A percentile compares a stretch with the other conserved stretches of the same genome.
Conservation (phyloP, 2,888 invertebrate genomes). For the Agriopis aurantiaria region DNA sequence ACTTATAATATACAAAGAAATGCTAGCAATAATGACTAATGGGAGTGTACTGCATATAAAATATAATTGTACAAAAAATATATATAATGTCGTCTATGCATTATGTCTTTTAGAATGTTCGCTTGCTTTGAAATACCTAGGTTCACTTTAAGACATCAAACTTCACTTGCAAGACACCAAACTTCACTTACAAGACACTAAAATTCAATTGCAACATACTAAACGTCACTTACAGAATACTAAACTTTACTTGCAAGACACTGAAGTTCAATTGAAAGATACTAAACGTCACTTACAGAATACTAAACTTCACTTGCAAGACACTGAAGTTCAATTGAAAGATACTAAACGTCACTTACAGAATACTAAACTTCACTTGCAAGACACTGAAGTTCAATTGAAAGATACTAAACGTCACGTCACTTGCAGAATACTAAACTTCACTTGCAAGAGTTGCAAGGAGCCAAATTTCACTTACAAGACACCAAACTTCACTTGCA, state of each 20-base stretch:
- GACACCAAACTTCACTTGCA: background rate
- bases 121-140: no score
- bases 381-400: no score
- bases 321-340: no score
- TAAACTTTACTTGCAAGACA: background rate
- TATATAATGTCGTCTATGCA: background rate
- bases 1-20: conserved; percentile 7
- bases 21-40: conserved; percentile 8
- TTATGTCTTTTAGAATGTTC: background rate
- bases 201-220: no score
- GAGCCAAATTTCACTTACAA: background rate
- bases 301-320: no score
- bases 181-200: background rate
- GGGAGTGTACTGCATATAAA: background rate
- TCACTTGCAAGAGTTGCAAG: no score
- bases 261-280: background rate
- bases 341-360: no score
- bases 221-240: background rate
- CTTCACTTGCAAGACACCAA: no score
- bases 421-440: no score
- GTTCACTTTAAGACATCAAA: no score
- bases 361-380: no score
- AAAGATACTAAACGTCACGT: no score
- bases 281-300: background rate
- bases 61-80: conserved; percentile 1